Conservation (phyloP, 2,797 vertebrate species). For the Vireo griseus region DNA sequence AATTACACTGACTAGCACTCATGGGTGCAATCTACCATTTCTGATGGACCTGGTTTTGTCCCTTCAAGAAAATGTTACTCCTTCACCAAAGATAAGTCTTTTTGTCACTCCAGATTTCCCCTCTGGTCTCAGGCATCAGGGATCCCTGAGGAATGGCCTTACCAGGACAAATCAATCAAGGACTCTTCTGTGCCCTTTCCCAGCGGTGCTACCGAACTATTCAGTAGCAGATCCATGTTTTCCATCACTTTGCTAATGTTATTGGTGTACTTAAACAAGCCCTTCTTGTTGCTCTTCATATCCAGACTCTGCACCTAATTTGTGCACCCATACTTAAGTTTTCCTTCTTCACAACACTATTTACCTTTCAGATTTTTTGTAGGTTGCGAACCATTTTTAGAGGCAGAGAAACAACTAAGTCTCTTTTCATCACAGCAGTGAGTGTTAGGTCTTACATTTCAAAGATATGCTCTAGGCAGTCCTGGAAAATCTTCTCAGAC, state of each 20-base stretch:
- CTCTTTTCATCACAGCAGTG: background rate
- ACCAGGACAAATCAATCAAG: background rate
- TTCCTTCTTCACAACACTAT: background rate
- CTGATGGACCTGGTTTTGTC: background rate
- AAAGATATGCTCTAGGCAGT: background rate
- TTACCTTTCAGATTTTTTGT: background rate
- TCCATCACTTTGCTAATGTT: background rate
- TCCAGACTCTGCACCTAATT: background rate
- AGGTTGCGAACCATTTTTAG: background rate
- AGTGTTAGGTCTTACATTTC: background rate
- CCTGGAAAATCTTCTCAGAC: background rate
- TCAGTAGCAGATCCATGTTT: background rate
- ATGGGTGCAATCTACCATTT: background rate
- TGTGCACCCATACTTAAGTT: background rate
- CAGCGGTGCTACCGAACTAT: rapidly evolving
- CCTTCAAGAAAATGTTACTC: background rate
- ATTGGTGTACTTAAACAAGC: background rate
- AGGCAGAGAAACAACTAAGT: background rate
- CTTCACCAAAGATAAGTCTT: background rate
- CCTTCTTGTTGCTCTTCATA: background rate
- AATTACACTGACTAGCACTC: background rate
- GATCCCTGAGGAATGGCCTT: background rate
- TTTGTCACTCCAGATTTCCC: background rate
- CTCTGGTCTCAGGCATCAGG: background rate
- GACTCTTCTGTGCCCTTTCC: background rate